phyloP scores from a whole-genome alignment of 1,140 invertebrate genomes.

The Globodera rostochiensis region DNA sequence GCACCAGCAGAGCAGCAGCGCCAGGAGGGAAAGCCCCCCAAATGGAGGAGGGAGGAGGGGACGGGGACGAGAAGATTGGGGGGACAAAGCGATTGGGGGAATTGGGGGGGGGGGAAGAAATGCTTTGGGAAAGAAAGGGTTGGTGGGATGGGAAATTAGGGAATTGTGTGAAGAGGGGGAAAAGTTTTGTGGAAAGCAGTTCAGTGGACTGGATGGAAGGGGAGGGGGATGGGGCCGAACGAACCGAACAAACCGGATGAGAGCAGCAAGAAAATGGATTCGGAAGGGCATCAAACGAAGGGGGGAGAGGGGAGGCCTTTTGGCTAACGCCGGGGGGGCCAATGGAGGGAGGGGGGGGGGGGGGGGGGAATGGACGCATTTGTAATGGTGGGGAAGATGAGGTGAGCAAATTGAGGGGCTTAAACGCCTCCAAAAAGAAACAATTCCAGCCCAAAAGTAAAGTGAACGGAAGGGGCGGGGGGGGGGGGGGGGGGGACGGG shows the following conservation, averaged over 20 bases:
- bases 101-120: background rate
- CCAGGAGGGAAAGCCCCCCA: background rate
- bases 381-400: background rate
- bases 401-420: background rate
- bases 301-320: too few species aligned
- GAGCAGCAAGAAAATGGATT: too few species aligned
- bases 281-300: too few species aligned
- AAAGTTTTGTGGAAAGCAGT: background rate
- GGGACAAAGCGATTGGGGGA: slow-evolving; percentile 9
- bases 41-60: background rate
- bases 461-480: background rate
- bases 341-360: too few species aligned
- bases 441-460: background rate
- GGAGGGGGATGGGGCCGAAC: background rate
- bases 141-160: background rate
- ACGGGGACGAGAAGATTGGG: slow-evolving; percentile 15
- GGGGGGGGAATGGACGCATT: background rate
- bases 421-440: background rate
- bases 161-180: background rate
- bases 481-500: too few species aligned
- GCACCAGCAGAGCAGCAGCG: background rate
- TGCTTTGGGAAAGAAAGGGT: background rate
- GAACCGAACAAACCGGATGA: background rate
- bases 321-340: too few species aligned
- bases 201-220: background rate